Base-by-base conservation (phyloP, 1,140 invertebrate species). In the Lethrus apterus region DNA sequence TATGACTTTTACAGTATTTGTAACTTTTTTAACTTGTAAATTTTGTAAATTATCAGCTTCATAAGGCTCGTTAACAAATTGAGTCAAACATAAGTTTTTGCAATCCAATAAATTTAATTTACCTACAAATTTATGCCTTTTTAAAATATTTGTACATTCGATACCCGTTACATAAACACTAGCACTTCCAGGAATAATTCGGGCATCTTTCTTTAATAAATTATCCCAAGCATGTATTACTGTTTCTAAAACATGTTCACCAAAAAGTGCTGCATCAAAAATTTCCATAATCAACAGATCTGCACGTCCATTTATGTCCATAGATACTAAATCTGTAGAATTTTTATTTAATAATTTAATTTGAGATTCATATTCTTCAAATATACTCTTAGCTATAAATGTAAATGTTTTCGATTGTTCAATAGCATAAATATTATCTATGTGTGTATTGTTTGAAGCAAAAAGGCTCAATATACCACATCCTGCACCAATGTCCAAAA, bases 191-290 rank as follows among this genome's bases (percentile, higher is more conserved):
- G 85, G 84, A 46, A 88, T 72, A 17, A 78, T 68, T 49, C 72
- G 70, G 35, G 64, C 69, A 41, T 58, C 59, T 52, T 60, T 42
- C 13, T 53, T 31, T 14, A 85, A 57, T 14, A 86, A 62, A 51
- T 76, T 59, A 45, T 77, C 58, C 72, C 78, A 81, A 4, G 84
- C 83, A 70, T 87, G 78, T 23, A 73, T 62, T 17, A 89, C 55
- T 14, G 80, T 79, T 55, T 77, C 67, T 23, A 89, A 60, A 23
- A 82, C 71, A 53, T 77, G 69, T 68, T 89, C 86, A 10, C 86
- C 86, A 65, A 89, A 80, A 15, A 88, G 58, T 2, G 78, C 85
- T 47, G 79, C 78, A 72, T 89, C 86, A 72, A 89, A 82, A 33
- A 80, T 81, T 67, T 89, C 86, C 36, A 83, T 86, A 2, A 88